Percentiles rank a stretch among this genome's conserved stretches.
These are phyloP conservation scores for Drosophila orosa DNA, from an alignment of 1,140 invertebrate species.

Conservation along the genomic window DNA sequence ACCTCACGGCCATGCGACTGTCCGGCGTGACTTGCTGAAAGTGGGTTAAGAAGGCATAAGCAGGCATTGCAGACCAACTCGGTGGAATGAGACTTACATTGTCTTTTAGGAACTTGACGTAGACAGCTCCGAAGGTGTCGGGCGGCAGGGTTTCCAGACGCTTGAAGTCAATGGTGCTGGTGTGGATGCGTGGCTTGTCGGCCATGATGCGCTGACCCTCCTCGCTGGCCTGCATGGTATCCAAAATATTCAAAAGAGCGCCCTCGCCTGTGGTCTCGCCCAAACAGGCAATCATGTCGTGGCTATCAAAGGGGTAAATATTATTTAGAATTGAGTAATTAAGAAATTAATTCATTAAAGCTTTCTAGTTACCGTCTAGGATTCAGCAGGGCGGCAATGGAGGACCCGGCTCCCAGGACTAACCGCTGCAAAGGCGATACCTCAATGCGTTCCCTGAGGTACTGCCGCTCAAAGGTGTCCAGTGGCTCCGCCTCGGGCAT, in stretches of 20 bases:
- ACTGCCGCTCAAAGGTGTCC: conserved; percentile 71
- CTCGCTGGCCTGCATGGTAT: conserved; percentile 85
- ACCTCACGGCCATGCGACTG: conserved; percentile 93
- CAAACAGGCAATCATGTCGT: conserved; percentile 97
- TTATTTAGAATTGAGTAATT: neutral
- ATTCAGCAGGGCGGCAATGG: conserved; percentile 89
- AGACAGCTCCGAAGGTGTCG: conserved; percentile 93
- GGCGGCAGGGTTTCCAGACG: conserved; percentile 89
- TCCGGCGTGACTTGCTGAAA: conserved; percentile 95
- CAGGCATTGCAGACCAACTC: neutral
- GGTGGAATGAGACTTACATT: conserved; percentile 86
- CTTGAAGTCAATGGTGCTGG: conserved; percentile 91
- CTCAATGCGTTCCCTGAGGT: conserved; percentile 88
- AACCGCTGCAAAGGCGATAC: conserved; percentile 90
- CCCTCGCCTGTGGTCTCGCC: conserved; percentile 93
- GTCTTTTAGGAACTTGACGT: conserved; percentile 91
- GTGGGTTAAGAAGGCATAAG: neutral
- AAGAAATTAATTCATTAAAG: neutral
- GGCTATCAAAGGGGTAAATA: conserved; percentile 81
- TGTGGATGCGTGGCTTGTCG: conserved; percentile 94
- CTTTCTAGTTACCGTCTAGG: conserved; percentile 85
- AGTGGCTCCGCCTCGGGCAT: conserved; percentile 26
- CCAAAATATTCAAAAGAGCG: conserved; percentile 89
- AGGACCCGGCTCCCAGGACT: conserved; percentile 92
- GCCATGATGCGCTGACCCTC: conserved; percentile 90